Conservation (phyloP, 2,797 vertebrate species). For the Pteropus rufus region DNA sequence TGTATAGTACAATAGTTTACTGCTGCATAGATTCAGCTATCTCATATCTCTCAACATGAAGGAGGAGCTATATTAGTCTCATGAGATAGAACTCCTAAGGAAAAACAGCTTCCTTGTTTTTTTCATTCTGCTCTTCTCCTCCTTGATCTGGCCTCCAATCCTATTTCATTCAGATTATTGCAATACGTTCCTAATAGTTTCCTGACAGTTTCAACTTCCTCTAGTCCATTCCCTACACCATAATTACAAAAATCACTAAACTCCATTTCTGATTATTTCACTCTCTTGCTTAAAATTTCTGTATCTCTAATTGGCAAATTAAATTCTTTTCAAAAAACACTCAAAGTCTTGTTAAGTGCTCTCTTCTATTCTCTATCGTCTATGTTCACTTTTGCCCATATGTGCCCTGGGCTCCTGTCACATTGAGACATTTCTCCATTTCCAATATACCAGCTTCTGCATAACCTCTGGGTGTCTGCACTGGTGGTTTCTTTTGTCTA, state of each 20-base stretch:
- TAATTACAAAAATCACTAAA: not conserved
- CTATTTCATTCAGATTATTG: not conserved
- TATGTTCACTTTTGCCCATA: not conserved
- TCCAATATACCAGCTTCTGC: not conserved
- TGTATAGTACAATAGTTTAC: not conserved
- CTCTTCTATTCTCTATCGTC: not conserved
- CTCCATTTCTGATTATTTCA: not conserved
- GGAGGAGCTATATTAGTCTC: not conserved
- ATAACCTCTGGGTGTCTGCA: not conserved
- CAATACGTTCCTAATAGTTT: not conserved
- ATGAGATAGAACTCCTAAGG: not conserved
- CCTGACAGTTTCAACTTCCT: not conserved
- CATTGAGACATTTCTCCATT: not conserved
- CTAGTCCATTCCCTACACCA: not conserved
- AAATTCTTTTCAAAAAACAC: not conserved
- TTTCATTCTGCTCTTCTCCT: not conserved
- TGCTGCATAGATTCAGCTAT: not conserved
- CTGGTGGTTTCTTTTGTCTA: not conserved
- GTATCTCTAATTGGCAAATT: not conserved
- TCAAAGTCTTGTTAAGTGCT: not conserved
- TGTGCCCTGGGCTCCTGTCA: not conserved
- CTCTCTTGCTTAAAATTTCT: not conserved
- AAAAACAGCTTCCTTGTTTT: not conserved
- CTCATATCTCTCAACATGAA: not conserved
- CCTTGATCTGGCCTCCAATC: not conserved